These are phyloP conservation scores for Lasioglossum morio DNA, from an alignment of 2,888 invertebrate genomes.

Conservation along the genomic window DNA sequence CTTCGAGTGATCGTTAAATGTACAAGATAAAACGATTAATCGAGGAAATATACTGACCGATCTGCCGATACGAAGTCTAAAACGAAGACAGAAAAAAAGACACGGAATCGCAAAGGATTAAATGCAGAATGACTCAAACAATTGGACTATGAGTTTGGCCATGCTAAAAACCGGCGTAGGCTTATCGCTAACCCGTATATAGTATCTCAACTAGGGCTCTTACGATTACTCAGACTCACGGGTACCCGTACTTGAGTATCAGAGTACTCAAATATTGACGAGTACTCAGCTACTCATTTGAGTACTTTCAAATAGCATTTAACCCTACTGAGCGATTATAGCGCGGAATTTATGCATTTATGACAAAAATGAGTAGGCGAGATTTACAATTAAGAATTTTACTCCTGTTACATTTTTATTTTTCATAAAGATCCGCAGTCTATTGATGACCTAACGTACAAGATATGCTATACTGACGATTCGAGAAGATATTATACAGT, in stretches of 20 bases:
- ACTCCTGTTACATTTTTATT: too few relatives aligned
- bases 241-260: not conserved
- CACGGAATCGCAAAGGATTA: constrained; percentile 49
- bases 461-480: not conserved
- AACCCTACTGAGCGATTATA: too few relatives aligned
- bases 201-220: constrained; percentile 14
- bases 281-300: not conserved
- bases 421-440: too few relatives aligned
- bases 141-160: constrained; percentile 57
- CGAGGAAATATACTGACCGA: not conserved
- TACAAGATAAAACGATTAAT: not conserved
- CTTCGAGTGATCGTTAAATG: not conserved
- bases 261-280: not conserved
- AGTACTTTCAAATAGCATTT: too few relatives aligned
- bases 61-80: not conserved
- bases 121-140: constrained; percentile 37
- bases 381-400: too few relatives aligned
- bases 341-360: too few relatives aligned
- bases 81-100: not conserved
- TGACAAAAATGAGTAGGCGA: too few relatives aligned
- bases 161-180: constrained; percentile 41
- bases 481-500: not conserved
- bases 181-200: constrained; percentile 52
- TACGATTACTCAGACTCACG: not conserved
- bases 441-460: too few relatives aligned